A percentile compares a stretch with the other conserved stretches of the same genome.
Evolutionary conservation across 2,888 invertebrate species (phyloP).

Genomic region (Limnephilus lunatus): DNA sequence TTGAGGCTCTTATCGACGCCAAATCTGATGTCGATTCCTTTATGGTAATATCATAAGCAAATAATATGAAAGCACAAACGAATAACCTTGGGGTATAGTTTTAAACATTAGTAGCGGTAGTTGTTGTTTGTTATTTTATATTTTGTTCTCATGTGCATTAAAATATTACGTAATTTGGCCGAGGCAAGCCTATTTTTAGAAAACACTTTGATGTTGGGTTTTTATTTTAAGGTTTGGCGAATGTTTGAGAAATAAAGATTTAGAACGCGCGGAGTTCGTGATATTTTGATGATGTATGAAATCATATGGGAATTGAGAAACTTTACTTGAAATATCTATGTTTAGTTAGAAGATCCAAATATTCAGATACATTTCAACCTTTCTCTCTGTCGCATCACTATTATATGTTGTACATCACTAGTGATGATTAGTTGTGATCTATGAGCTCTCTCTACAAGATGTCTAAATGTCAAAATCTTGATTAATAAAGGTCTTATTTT

Average conservation of each 20-base stretch:
- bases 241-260: not conserved
- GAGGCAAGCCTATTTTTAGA: not conserved
- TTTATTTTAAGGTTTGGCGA: not conserved
- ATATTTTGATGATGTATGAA: not conserved
- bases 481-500: no score
- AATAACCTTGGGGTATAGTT: slow-evolving; percentile 18
- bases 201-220: not conserved
- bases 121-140: not conserved
- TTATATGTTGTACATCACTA: no score
- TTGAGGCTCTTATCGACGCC: slow-evolving; percentile 8
- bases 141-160: not conserved
- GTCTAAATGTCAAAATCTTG: no score
- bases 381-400: no score
- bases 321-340: no score
- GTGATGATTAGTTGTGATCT: no score
- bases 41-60: slow-evolving; percentile 19
- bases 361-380: no score
- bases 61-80: slow-evolving; percentile 28
- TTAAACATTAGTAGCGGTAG: not conserved
- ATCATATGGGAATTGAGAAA: not conserved
- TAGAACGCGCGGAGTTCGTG: not conserved
- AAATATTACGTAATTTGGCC: not conserved
- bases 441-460: no score
- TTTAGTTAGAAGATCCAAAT: no score
- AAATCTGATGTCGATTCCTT: slow-evolving; percentile 23